Evolutionary conservation across 2,113 vertebrate species (phyloP).

Genomic region (Pedetes capensis): DNA sequence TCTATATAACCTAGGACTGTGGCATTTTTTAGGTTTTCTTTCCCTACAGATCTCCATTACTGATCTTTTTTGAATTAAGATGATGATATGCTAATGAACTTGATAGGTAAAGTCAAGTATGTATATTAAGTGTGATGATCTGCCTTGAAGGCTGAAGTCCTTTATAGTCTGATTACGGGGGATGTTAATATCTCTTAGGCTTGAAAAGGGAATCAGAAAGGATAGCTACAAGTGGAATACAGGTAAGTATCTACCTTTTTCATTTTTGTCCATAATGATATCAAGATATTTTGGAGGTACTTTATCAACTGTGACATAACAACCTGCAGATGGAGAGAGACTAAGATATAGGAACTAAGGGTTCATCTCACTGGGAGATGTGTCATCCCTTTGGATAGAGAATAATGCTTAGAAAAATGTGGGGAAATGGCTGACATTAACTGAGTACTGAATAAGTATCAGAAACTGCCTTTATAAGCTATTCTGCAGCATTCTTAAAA

Average conservation of each 20-base stretch:
- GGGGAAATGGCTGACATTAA: neutral
- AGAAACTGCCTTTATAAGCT: neutral
- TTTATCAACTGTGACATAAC: neutral
- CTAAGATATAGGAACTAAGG: neutral
- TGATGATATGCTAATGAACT: neutral
- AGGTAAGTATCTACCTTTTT: neutral
- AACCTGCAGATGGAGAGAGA: neutral
- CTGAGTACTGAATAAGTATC: neutral
- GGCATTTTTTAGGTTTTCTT: neutral
- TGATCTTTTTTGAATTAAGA: neutral
- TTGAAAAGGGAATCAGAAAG: neutral
- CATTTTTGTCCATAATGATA: neutral
- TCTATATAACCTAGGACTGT: neutral
- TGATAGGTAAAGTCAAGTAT: neutral
- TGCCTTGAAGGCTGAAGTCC: neutral
- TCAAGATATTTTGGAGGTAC: neutral
- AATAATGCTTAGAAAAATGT: too few species aligned
- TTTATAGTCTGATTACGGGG: neutral
- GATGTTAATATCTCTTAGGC: neutral
- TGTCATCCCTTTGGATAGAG: neutral
- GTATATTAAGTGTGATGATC: neutral
- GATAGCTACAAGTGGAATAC: neutral
- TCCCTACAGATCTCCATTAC: neutral
- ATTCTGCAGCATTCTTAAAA: neutral
- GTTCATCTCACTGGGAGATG: neutral